Evolutionary conservation across 1,140 invertebrate species (phyloP), one percentile per base, ranked within the genome.

Genomic region (Drosophila tsacasi): DNA sequence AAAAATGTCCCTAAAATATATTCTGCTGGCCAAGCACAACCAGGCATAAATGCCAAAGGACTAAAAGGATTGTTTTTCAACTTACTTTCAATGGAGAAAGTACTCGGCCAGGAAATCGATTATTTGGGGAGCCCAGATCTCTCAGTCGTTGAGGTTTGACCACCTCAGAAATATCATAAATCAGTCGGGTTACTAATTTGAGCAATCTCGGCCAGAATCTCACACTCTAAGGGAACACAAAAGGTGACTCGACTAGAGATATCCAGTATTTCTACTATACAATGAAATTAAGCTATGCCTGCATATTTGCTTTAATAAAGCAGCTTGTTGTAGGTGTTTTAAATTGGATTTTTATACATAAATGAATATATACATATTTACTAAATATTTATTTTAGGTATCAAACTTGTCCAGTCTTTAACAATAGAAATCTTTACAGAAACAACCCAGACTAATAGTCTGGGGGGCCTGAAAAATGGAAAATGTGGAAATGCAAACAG

Each of bases 401-500:
- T 12, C 2, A 57, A 39, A 1, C 9, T 2, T 2, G 21, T n/a
- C 35, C 21, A 6, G 1, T 17, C 23, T 23, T 5, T 10, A n/a
- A 57, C 10, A 39, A 12, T 2, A 4, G 15, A 63, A 39, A 46
- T 64, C 19, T 54, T 40, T 35, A 57, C 55, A 58, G 30, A 62
- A 47, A 35, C 55, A 21, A 44, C 25, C 32, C 55, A 21, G 50
- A 32, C 39, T 39, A 25, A 15, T 10, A 40, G 30, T 55, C 39
- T 55, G 25, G 37, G 37, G 25, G 37, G 12, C 57, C 59, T 55
- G 50, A 58, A 83, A 82, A 83, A 77, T 71, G 84, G 77, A 50
- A 89, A 83, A 23, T 89, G 67, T 67, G 55, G 50, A 77, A 81
- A 78, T 71, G 68, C 65, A 81, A 84, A 89, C 81, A 81, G 77